Percentiles rank a stretch among this genome's conserved stretches.
Evolutionary conservation across 2,888 invertebrate species (phyloP).

Genomic region (Orthonevra nobilis): DNA sequence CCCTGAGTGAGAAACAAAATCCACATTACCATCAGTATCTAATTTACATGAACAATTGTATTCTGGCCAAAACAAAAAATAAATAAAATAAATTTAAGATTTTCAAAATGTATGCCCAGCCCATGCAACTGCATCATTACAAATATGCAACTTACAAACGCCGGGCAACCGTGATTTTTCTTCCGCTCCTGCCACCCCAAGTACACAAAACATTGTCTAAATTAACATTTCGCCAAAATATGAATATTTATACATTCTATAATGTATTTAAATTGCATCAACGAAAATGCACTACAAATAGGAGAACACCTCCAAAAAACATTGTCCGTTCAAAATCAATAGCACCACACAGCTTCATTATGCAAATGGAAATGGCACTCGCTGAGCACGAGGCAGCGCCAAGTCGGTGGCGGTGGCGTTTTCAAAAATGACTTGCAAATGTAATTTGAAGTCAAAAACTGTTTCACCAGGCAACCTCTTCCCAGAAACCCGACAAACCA

Average conservation of each 20-base stretch:
- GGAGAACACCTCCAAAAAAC: slow-evolving; percentile 10
- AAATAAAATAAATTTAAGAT: too few relatives aligned
- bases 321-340: slow-evolving; percentile 46
- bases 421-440: slow-evolving; percentile 58
- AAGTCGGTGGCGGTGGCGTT: not conserved
- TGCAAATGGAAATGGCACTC: slow-evolving; percentile 39
- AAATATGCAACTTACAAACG: too few relatives aligned
- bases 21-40: too few relatives aligned
- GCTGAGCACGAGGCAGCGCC: not conserved
- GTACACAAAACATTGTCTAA: too few relatives aligned
- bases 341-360: slow-evolving; percentile 40
- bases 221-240: slow-evolving; percentile 58
- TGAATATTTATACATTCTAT: slow-evolving; percentile 58
- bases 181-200: too few relatives aligned
- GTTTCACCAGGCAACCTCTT: slow-evolving; percentile 20
- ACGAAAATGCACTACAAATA: slow-evolving; percentile 53
- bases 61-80: too few relatives aligned
- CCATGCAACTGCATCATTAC: too few relatives aligned
- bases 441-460: slow-evolving; percentile 56
- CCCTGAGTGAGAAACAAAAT: too few relatives aligned
- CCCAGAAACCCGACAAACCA: not conserved
- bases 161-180: too few relatives aligned
- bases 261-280: slow-evolving; percentile 50
- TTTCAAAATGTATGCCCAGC: too few relatives aligned
- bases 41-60: too few relatives aligned